These are phyloP conservation scores for Acleris holmiana DNA, from an alignment of 2,888 invertebrate genomes.

Conservation along the genomic window DNA sequence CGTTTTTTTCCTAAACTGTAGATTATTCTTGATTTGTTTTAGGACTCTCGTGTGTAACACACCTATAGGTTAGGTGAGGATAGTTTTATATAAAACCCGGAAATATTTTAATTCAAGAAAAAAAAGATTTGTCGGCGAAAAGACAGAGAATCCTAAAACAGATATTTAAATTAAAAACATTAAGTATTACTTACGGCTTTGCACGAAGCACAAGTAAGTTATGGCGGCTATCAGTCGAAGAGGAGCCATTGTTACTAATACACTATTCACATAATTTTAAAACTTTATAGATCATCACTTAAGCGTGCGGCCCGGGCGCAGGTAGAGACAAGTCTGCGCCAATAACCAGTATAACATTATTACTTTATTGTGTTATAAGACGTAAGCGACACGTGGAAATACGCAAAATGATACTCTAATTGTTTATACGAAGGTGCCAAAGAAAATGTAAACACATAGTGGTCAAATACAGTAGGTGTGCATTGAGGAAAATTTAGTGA, in stretches of 20 bases:
- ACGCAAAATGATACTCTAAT: neutral
- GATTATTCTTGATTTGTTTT: too few species aligned
- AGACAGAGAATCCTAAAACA: too few species aligned
- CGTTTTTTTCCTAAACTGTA: too few species aligned
- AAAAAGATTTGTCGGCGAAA: too few species aligned
- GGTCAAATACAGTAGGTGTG: constrained; percentile 5
- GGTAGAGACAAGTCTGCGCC: neutral
- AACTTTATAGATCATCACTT: neutral
- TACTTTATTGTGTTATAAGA: neutral
- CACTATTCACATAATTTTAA: constrained; percentile 7
- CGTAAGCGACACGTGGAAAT: neutral
- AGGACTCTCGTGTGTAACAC: too few species aligned
- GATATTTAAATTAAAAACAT: too few species aligned
- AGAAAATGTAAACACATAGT: neutral
- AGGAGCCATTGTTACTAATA: constrained; percentile 21
- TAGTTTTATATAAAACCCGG: too few species aligned
- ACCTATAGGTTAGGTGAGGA: too few species aligned
- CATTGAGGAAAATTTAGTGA: constrained; percentile 4
- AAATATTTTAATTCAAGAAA: too few species aligned
- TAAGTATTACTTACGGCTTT: constrained; percentile 33
- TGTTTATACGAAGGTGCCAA: neutral
- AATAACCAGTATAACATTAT: neutral
- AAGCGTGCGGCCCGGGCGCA: neutral
- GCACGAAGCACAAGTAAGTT: constrained; percentile 24
- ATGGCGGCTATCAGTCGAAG: constrained; percentile 23